These are phyloP conservation scores for Carassius auratus DNA, from an alignment of 2,113 vertebrate genomes.

Conservation along the genomic window DNA sequence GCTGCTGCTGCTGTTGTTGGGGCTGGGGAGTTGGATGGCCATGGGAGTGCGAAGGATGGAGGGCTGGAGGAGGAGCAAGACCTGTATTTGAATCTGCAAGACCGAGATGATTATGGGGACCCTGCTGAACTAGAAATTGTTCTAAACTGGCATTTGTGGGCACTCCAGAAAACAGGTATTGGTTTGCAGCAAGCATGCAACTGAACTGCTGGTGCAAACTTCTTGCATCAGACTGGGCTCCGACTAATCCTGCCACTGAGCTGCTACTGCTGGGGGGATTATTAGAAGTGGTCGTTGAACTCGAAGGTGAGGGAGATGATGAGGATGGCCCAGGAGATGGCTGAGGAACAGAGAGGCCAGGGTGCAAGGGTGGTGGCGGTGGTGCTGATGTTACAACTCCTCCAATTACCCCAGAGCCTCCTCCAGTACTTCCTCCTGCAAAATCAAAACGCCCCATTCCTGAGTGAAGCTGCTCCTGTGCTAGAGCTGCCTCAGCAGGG, in stretches of 20 bases:
- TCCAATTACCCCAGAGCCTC: conserved; percentile 70
- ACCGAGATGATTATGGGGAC: conserved; percentile 78
- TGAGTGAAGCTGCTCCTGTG: conserved; percentile 80
- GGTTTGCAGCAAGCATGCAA: conserved; percentile 83
- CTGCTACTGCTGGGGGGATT: conserved; percentile 75
- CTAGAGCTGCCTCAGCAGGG: conserved; percentile 77
- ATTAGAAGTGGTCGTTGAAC: conserved; percentile 70
- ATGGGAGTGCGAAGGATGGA: conserved; percentile 78
- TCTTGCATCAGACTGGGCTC: conserved; percentile 76
- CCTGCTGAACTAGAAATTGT: conserved; percentile 81
- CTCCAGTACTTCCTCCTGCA: conserved; percentile 65
- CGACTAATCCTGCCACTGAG: conserved; percentile 72
- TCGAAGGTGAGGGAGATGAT: conserved; percentile 74
- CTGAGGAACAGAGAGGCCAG: conserved; percentile 77
- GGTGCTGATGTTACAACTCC: conserved; percentile 75
- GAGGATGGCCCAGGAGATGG: conserved; percentile 74
- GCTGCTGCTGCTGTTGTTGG: conserved; percentile 78
- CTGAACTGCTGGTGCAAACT: conserved; percentile 84
- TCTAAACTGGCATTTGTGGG: conserved; percentile 80
- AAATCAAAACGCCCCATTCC: conserved; percentile 82
- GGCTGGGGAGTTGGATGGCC: conserved; percentile 66
- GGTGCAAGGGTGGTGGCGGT: conserved; percentile 76
- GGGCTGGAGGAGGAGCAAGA: conserved; percentile 75
- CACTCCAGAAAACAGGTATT: conserved; percentile 81
- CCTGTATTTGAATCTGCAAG: conserved; percentile 71